phyloP scores from a whole-genome alignment of 92 coral and sea anemone species.

The Porites cylindrica region DNA sequence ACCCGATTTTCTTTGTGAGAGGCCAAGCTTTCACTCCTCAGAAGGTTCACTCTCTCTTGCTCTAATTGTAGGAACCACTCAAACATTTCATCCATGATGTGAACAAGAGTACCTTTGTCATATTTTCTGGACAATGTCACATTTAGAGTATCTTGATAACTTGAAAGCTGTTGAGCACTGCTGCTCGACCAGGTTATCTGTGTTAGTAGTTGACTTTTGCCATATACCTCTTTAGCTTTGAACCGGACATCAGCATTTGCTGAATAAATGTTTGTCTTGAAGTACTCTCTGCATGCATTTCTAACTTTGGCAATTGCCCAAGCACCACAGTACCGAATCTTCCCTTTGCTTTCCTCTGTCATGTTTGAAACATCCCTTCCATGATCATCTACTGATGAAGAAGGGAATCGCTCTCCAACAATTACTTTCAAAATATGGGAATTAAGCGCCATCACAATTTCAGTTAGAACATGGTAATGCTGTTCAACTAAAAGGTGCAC shows the following conservation, averaged over 20 bases:
- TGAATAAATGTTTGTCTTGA: constrained; percentile 37
- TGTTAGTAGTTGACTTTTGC: constrained; percentile 22
- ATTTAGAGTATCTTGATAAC: constrained; percentile 27
- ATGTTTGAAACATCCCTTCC: constrained; percentile 36
- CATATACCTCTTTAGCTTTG: constrained; percentile 27
- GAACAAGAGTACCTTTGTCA: constrained; percentile 50
- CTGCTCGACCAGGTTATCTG: constrained; percentile 25
- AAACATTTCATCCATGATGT: constrained; percentile 44
- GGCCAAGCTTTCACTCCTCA: constrained; percentile 37
- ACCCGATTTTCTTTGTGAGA: constrained; percentile 18
- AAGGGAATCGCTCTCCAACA: constrained; percentile 4
- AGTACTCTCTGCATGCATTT: constrained; percentile 39
- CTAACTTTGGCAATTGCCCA: constrained; percentile 56
- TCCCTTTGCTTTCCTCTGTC: constrained; percentile 51
- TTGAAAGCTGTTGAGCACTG: constrained; percentile 34
- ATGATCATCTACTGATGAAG: neutral
- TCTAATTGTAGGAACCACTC: constrained; percentile 36
- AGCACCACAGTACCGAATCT: constrained; percentile 54
- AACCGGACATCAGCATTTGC: constrained; percentile 4
- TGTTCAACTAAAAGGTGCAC: neutral
- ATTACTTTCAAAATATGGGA: neutral
- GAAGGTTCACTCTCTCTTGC: constrained; percentile 36
- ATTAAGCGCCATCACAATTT: neutral
- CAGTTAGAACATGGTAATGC: neutral
- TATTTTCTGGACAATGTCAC: constrained; percentile 33